These are phyloP conservation scores for Schrankia costaestrigalis DNA, from an alignment of 2,888 invertebrate genomes.

Conservation along the genomic window DNA sequence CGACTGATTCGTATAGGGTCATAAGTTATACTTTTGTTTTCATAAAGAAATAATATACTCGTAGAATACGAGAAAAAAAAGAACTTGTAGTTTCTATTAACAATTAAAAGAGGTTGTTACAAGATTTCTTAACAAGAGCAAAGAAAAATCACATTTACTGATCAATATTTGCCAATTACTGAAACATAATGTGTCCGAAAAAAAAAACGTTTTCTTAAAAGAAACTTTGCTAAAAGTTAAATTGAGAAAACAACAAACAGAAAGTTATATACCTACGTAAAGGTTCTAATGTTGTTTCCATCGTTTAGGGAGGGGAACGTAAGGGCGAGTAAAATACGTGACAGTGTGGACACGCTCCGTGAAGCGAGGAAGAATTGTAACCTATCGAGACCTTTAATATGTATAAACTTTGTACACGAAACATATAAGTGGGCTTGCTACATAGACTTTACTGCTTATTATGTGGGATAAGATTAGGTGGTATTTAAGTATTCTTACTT, in stretches of 20 bases:
- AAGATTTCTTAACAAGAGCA: no score
- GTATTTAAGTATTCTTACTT: no score
- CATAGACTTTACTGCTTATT: no score
- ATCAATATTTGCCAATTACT: conserved; percentile 28
- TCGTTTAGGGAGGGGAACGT: conserved; percentile 42
- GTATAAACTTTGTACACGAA: conserved; percentile 34
- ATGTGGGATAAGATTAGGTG: no score
- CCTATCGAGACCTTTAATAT: conserved; percentile 51
- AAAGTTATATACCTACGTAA: conserved; percentile 28
- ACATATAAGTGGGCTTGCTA: conserved; percentile 13
- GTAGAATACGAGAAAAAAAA: no score
- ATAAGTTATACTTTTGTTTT: no score
- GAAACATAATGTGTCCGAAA: conserved; percentile 14
- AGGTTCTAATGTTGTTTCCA: conserved; percentile 34
- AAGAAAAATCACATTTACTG: no score
- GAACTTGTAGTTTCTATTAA: no score
- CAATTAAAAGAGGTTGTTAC: no score
- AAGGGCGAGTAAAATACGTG: conserved; percentile 67
- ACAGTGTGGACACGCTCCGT: conserved; percentile 63
- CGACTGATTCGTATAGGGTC: no score
- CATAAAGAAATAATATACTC: neutral
- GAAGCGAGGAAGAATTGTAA: conserved; percentile 69
- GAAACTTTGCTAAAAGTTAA: conserved; percentile 27
- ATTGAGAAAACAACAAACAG: conserved; percentile 33
- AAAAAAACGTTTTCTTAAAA: conserved; percentile 15